phyloP scores from a whole-genome alignment of 1,140 invertebrate species.

The Papilio glaucus region DNA sequence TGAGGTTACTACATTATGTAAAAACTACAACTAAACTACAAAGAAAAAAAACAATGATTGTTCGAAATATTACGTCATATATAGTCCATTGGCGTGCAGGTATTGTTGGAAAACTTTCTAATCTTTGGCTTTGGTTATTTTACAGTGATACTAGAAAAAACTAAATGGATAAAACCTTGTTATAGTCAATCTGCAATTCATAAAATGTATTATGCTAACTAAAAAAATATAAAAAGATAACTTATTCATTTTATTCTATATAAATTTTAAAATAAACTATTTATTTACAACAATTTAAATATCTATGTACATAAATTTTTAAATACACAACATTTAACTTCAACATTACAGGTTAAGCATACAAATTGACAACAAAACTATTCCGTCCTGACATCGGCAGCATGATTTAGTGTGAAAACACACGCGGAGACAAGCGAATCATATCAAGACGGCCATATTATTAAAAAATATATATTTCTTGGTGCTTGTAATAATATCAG shows the following conservation, averaged over 20 bases:
- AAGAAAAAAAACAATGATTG: conserved; percentile 20
- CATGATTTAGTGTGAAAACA: not conserved
- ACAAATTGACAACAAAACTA: conserved; percentile 48
- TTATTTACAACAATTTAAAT: conserved; percentile 80
- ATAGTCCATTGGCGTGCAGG: not conserved
- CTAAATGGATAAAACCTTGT: conserved; percentile 43
- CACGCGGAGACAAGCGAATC: not conserved
- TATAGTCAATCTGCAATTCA: conserved; percentile 40
- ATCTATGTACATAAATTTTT: conserved; percentile 77
- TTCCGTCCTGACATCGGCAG: conserved; percentile 35
- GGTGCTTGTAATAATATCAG: too few relatives aligned
- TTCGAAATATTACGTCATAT: conserved; percentile 21
- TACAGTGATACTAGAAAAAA: conserved; percentile 59
- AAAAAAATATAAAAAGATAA: conserved; percentile 49
- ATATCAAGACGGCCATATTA: not conserved
- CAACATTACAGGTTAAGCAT: conserved; percentile 58
- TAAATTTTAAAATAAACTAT: conserved; percentile 73
- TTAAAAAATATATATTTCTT: not conserved
- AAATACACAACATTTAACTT: conserved; percentile 74
- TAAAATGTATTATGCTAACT: conserved; percentile 41
- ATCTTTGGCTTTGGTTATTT: conserved; percentile 70
- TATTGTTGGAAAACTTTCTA: conserved; percentile 40
- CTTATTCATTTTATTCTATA: conserved; percentile 50
- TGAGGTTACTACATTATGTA: conserved; percentile 26
- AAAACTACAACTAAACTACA: conserved; percentile 14